phyloP scores from a whole-genome alignment of 2,888 invertebrate species.

The Pollenia amentaria region DNA sequence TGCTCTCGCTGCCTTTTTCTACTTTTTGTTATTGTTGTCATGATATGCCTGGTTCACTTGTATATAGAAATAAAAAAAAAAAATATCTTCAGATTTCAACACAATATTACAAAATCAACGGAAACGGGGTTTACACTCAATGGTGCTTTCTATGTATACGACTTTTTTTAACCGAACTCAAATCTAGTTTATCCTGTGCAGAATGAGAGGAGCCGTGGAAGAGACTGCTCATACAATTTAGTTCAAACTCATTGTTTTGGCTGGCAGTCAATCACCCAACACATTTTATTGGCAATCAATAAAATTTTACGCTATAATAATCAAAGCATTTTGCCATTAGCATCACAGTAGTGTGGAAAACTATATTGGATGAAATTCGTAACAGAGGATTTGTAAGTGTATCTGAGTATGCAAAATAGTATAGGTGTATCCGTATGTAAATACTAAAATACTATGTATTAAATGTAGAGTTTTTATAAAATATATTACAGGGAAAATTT shows the following conservation, averaged over 20 bases:
- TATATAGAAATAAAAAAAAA: not conserved
- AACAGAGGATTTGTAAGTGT: not conserved
- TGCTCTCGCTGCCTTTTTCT: not conserved
- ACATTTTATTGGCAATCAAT: constrained; percentile 81
- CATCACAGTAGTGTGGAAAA: constrained; percentile 79
- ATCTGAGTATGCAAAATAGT: not conserved
- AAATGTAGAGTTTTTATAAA: not conserved
- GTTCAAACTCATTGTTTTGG: constrained; percentile 10
- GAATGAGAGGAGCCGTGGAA: not conserved
- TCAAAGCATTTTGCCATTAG: constrained; percentile 83
- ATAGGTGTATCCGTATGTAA: not conserved
- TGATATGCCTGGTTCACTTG: not conserved
- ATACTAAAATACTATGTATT: not conserved
- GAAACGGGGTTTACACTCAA: constrained; percentile 41
- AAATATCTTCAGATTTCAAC: constrained; percentile 37
- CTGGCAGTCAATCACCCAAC: constrained; percentile 66
- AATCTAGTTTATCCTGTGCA: constrained; percentile 22
- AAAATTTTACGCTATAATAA: constrained; percentile 83
- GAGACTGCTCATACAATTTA: not conserved
- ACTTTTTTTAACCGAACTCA: constrained; percentile 11
- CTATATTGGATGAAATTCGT: not conserved
- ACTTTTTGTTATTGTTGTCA: not conserved
- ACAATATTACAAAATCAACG: constrained; percentile 59
- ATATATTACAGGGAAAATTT: not conserved
- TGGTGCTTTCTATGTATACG: not conserved